These are phyloP conservation scores for Macroramphosus scolopax DNA, from an alignment of 2,797 vertebrate species.

Conservation along the genomic window DNA sequence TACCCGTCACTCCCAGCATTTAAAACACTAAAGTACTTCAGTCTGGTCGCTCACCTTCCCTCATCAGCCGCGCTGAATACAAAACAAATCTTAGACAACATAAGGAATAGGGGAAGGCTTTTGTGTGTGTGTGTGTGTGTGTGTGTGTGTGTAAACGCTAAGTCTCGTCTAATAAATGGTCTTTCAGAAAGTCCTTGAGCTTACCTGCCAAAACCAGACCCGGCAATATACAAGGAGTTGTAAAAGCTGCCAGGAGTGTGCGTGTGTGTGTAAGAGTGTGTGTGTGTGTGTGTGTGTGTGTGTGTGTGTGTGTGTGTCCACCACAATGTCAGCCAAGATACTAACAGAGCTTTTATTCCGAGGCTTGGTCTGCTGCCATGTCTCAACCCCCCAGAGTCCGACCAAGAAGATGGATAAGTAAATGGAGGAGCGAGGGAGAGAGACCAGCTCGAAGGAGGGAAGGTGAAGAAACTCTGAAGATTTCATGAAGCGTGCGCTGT, in stretches of 20 bases:
- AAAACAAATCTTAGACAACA: constrained; percentile 49
- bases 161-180: constrained; percentile 63
- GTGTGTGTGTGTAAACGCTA: constrained; percentile 7
- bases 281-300: constrained; percentile 26
- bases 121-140: constrained; percentile 13
- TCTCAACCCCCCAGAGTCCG: constrained; percentile 34
- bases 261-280: constrained; percentile 10
- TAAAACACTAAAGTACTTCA: constrained; percentile 39
- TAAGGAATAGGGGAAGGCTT: constrained; percentile 5
- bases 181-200: constrained; percentile 77
- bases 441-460: neutral
- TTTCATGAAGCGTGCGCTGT: neutral
- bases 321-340: constrained; percentile 80
- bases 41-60: constrained; percentile 43
- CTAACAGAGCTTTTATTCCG: constrained; percentile 77
- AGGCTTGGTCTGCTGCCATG: constrained; percentile 72
- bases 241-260: constrained; percentile 67
- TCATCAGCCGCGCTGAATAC: constrained; percentile 58
- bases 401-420: constrained; percentile 43
- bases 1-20: constrained; percentile 9
- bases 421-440: constrained; percentile 31
- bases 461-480: constrained; percentile 13
- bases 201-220: constrained; percentile 75
- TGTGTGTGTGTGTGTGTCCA: constrained; percentile 48
- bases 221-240: constrained; percentile 71